phyloP scores from a whole-genome alignment of 2,113 vertebrate species.

The Lethenteron camtschaticum region DNA sequence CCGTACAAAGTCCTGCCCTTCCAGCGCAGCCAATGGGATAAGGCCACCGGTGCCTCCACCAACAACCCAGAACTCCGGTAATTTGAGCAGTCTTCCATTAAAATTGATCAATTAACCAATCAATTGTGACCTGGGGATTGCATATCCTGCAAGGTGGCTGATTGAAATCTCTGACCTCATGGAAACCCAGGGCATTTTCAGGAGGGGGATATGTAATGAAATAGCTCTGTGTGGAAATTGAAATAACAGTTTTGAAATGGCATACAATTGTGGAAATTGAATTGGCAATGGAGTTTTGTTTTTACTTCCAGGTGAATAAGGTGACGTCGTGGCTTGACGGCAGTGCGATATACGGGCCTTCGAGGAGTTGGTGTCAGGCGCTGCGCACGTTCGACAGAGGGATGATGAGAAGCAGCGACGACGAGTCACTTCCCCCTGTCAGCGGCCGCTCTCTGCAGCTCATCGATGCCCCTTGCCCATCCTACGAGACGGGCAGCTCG shows the following conservation, averaged over 20 bases:
- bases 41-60: slow-evolving; percentile 44
- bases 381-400: background rate
- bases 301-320: background rate
- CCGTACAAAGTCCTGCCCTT: slow-evolving; percentile 40
- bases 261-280: too few species aligned
- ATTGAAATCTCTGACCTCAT: too few species aligned
- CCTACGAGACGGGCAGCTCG: too few species aligned
- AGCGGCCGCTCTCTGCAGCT: background rate
- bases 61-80: slow-evolving; percentile 48
- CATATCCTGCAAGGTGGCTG: too few species aligned
- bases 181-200: too few species aligned
- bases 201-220: too few species aligned
- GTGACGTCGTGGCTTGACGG: slow-evolving; percentile 1
- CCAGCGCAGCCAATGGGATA: slow-evolving; percentile 47
- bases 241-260: too few species aligned
- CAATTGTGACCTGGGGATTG: background rate
- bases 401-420: background rate
- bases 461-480: too few species aligned
- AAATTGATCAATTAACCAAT: too few species aligned
- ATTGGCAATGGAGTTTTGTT: background rate
- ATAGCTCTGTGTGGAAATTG: too few species aligned
- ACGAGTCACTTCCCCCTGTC: background rate
- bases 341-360: background rate
- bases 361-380: background rate
- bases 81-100: too few species aligned